Conservation (phyloP, 92 coral and sea anemone genomes). For the Scolanthus callimorphus region DNA sequence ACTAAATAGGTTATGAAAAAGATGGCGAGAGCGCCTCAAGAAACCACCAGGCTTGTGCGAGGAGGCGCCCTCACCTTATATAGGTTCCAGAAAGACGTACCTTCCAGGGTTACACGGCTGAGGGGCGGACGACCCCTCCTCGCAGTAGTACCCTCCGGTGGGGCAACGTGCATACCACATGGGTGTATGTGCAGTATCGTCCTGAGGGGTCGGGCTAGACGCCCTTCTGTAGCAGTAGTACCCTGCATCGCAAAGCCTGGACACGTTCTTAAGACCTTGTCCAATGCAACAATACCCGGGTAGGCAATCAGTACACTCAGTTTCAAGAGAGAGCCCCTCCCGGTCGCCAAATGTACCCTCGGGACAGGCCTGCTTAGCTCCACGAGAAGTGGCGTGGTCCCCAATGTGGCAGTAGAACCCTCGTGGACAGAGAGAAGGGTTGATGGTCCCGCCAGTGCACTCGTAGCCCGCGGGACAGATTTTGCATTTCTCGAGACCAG, state of each 20-base stretch:
- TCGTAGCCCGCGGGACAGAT: slow-evolving; percentile 73
- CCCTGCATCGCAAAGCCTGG: slow-evolving; percentile 77
- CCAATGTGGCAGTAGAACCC: slow-evolving; percentile 75
- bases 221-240: slow-evolving; percentile 82
- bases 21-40: too few species aligned
- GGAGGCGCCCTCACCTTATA: too few species aligned
- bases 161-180: slow-evolving; percentile 84
- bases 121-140: slow-evolving; percentile 45
- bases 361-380: slow-evolving; percentile 80
- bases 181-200: slow-evolving; percentile 31
- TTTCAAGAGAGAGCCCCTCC: slow-evolving; percentile 37
- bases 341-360: slow-evolving; percentile 82
- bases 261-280: slow-evolving; percentile 42
- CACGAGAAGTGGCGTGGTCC: slow-evolving; percentile 27
- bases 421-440: slow-evolving; percentile 75
- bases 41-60: too few species aligned
- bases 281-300: slow-evolving; percentile 81
- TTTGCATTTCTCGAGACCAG: slow-evolving; percentile 58
- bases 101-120: slow-evolving; percentile 79
- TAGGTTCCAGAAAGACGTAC: too few species aligned
- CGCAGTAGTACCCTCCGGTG: slow-evolving; percentile 82
- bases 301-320: slow-evolving; percentile 75
- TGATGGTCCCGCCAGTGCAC: slow-evolving; percentile 59
- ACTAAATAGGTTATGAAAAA: too few species aligned
- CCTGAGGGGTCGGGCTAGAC: slow-evolving; percentile 40